A percentile compares a stretch with the other conserved stretches of the same genome.
Conservation (phyloP, 2,797 vertebrate genomes). For the Xerus rutilus region DNA sequence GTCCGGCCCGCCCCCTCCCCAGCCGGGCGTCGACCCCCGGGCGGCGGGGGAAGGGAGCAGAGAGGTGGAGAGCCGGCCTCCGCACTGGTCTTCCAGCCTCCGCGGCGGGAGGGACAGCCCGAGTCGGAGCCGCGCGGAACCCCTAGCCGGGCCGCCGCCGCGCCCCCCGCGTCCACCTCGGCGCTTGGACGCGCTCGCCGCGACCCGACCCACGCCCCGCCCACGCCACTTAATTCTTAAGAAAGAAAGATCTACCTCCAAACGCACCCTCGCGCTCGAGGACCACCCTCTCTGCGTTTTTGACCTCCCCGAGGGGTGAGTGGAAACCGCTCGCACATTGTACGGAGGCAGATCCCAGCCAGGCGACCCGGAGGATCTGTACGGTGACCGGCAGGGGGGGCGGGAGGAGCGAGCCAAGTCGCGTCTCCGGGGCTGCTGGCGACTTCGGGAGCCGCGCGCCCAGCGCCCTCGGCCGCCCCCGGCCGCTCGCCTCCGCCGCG, state of each 20-base stretch:
- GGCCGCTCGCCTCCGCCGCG: conserved; percentile 61
- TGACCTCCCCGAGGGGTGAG: conserved; percentile 66
- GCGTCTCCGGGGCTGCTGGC: conserved; percentile 50
- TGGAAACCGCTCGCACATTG: conserved; percentile 8
- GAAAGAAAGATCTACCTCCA: conserved; percentile 68
- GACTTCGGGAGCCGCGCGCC: conserved; percentile 67
- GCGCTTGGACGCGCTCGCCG: conserved; percentile 24
- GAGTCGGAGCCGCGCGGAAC: neutral
- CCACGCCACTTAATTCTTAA: neutral
- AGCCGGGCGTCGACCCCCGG: conserved; percentile 82
- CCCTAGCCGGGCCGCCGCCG: neutral
- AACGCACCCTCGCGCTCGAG: conserved; percentile 34
- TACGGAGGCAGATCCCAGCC: neutral
- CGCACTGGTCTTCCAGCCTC: conserved; percentile 68
- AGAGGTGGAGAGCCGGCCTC: conserved; percentile 38
- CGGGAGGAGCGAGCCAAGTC: conserved; percentile 61
- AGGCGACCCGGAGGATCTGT: conserved; percentile 65
- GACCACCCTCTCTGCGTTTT: conserved; percentile 35
- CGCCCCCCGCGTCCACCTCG: conserved; percentile 59
- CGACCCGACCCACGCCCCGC: conserved; percentile 6
- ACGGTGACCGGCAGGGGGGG: conserved; percentile 74
- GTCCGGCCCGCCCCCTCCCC: conserved; percentile 83
- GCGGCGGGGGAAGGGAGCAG: conserved; percentile 74
- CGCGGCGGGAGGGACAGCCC: conserved; percentile 47
- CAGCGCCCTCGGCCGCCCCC: conserved; percentile 48